phyloP scores from a whole-genome alignment of 1,140 invertebrate genomes.

The Calephelis nemesis region DNA sequence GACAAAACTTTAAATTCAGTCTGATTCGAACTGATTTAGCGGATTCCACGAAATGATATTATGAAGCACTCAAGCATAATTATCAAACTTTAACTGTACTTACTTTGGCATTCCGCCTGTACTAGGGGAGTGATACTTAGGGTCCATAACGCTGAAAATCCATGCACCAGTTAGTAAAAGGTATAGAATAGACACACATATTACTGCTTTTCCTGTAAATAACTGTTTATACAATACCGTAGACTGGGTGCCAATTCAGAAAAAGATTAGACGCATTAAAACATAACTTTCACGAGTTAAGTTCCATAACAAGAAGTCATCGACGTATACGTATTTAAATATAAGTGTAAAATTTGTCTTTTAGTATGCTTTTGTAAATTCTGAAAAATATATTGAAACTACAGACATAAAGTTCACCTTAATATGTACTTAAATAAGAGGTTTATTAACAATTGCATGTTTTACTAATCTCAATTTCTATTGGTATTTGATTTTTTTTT shows the following conservation, averaged over 20 bases:
- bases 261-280: constrained; percentile 27
- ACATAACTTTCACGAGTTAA: constrained; percentile 15
- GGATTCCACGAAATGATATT: not conserved
- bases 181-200: constrained; percentile 37
- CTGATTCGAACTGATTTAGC: not conserved
- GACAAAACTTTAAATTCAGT: not conserved
- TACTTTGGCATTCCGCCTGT: constrained; percentile 78
- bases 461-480: no score
- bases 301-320: no score
- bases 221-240: constrained; percentile 52
- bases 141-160: constrained; percentile 78
- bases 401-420: not conserved
- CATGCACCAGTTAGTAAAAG: constrained; percentile 71
- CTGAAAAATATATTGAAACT: not conserved
- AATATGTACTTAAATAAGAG: not conserved
- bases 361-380: not conserved
- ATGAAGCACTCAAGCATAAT: constrained; percentile 10
- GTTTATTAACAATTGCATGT: no score
- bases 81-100: constrained; percentile 45
- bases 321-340: not conserved
- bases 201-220: constrained; percentile 53
- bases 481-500: no score
- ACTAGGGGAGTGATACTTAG: constrained; percentile 74
- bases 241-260: constrained; percentile 44
- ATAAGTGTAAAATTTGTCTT: not conserved